Evolutionary conservation across 2,113 vertebrate genomes (phyloP), one percentile per base, ranked within the genome.

Genomic region (Cebus imitator): DNA sequence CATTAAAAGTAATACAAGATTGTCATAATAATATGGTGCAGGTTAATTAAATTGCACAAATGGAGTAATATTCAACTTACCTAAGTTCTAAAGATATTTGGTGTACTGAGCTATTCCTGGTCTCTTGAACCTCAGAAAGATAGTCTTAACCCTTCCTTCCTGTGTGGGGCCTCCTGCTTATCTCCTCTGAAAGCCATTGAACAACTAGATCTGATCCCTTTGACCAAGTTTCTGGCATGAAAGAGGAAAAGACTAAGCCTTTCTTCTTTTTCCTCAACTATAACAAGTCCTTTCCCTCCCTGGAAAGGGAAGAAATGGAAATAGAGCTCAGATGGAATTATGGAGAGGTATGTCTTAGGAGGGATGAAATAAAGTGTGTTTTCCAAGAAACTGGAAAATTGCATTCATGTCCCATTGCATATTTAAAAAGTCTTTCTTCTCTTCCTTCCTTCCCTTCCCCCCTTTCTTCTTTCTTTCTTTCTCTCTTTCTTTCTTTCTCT

Each of bases 401-500:
- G 8, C 20, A 32, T 68, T 43, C 72, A 66, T 35, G 27, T 52
- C 13, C 16, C 57, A 37, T 52, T 76, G 73, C 25, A 17, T 17
- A 48, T 48, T 76, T 76, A 5, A 8, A 30, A 76, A 76, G 45
- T 76, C 25, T 61, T 61, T 17, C 16, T 11, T 27, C 3, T 1
- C 21, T 58, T 58, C 8, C 1, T 11, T 57, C 55, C 55, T 9
- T 57, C 23, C 20, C 57, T 23, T 8, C 20, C 18, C 7, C 2
- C 20, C 6, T 20, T 6, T 18, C 5, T 18, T 55, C 5, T 20
- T 6, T 18, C 6, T 21, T 0, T 0, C 55, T 9, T 8, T 3
- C 21, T 58, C 25, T 0, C 21, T 57, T 57, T 7, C 55, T 57
- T 23, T 2, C 55, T 57, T 58, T 55, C 16, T 17, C 52, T 55